These are phyloP conservation scores for Ophiodon elongatus DNA, from an alignment of 2,113 vertebrate genomes.

Conservation along the genomic window DNA sequence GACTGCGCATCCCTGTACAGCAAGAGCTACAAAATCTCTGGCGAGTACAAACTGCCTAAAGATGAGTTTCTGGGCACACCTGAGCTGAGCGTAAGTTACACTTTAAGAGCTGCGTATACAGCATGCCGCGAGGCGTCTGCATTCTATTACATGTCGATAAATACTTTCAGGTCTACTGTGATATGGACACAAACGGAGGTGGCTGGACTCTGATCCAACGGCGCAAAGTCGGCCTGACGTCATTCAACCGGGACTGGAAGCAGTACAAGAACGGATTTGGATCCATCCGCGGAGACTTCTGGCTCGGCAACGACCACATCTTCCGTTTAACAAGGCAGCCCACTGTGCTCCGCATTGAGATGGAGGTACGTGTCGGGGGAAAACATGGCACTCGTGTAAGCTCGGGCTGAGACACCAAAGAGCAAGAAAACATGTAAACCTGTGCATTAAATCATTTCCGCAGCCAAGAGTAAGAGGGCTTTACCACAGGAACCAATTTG, in stretches of 20 bases:
- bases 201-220: constrained; percentile 98
- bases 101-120: background rate
- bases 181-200: constrained; percentile 94
- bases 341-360: constrained; percentile 90
- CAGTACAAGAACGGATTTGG: constrained; percentile 96
- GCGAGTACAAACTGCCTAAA: constrained; percentile 94
- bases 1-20: constrained; percentile 95
- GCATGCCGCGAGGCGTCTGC: background rate
- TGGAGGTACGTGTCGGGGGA: constrained; percentile 87
- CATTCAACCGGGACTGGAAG: constrained; percentile 95
- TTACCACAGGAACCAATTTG: constrained; percentile 12
- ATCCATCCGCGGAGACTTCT: constrained; percentile 94
- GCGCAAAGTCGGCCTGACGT: constrained; percentile 92
- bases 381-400: constrained; percentile 3
- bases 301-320: constrained; percentile 97
- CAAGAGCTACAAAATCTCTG: constrained; percentile 95
- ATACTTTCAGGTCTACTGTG: constrained; percentile 91
- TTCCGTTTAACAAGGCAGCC: constrained; percentile 92
- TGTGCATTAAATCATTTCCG: constrained; percentile 25
- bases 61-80: constrained; percentile 94
- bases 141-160: background rate
- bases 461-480: constrained; percentile 14
- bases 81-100: constrained; percentile 89
- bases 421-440: constrained; percentile 3
- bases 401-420: background rate